Percentiles rank a stretch among this genome's conserved stretches.
Evolutionary conservation across 2,113 vertebrate genomes (phyloP).

Genomic region (Ginglymostoma cirratum): DNA sequence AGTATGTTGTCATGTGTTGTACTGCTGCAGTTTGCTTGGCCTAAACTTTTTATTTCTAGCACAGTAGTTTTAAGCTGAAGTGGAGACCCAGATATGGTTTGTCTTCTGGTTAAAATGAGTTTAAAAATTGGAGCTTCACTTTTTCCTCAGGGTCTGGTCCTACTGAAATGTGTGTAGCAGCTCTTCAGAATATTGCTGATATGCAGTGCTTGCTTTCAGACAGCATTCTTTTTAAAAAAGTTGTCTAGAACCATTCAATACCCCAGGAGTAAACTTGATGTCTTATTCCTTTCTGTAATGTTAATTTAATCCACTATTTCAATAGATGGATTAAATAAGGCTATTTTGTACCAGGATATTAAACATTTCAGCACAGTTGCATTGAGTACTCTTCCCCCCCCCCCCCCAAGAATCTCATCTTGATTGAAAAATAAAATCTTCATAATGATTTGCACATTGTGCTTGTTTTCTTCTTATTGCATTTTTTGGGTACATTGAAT

Average conservation of each 20-base stretch:
- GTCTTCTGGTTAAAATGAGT: background rate
- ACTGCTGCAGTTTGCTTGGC: background rate
- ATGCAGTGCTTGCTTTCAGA: background rate
- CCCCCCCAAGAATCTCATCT: background rate
- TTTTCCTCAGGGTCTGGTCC: background rate
- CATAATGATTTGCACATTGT: background rate
- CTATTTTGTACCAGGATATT: background rate
- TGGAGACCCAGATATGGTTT: background rate
- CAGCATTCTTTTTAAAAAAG: background rate
- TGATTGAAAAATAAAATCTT: background rate
- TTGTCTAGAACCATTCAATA: background rate
- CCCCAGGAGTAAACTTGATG: background rate
- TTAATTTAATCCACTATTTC: background rate
- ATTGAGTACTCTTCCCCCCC: background rate
- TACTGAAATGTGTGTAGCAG: background rate
- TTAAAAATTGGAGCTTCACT: background rate
- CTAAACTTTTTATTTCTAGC: background rate
- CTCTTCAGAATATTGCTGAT: background rate
- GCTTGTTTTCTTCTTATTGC: slow-evolving; percentile 20
- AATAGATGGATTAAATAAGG: background rate
- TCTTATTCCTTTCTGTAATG: background rate
- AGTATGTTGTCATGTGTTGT: background rate
- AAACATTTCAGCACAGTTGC: slow-evolving; percentile 32
- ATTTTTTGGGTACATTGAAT: background rate
- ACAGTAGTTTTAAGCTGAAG: background rate